Evolutionary conservation across 2,888 invertebrate species (phyloP).

Genomic region (Deilephila elpenor): DNA sequence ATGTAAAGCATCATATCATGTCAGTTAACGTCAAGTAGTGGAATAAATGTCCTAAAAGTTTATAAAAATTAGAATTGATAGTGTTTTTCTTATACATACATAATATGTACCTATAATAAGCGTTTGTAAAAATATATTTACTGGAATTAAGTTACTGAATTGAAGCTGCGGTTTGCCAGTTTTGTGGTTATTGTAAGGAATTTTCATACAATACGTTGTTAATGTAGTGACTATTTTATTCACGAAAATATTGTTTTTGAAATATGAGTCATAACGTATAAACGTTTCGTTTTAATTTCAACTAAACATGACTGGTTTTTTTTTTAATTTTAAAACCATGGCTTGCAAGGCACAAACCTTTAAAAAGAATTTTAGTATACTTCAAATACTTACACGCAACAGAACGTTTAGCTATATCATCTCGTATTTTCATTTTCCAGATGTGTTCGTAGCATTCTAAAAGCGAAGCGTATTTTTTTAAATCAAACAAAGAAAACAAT

Average conservation of each 20-base stretch:
- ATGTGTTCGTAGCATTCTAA: slow-evolving; percentile 62
- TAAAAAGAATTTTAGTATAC: too few relatives aligned
- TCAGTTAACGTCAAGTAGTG: too few relatives aligned
- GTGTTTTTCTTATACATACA: too few relatives aligned
- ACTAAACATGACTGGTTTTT: too few relatives aligned
- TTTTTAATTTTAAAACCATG: too few relatives aligned
- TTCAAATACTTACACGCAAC: slow-evolving; percentile 51
- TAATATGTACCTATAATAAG: too few relatives aligned
- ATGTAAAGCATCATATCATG: too few relatives aligned
- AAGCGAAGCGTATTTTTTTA: slow-evolving; percentile 35
- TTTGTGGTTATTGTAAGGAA: background rate
- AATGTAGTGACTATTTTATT: too few relatives aligned
- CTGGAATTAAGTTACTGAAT: background rate
- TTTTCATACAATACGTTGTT: background rate
- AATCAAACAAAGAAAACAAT: background rate
- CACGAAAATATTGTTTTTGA: background rate
- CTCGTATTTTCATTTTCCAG: slow-evolving; percentile 53
- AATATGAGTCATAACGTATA: background rate
- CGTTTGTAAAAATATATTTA: too few relatives aligned
- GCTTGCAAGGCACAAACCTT: too few relatives aligned
- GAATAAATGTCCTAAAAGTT: too few relatives aligned
- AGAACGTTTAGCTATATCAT: slow-evolving; percentile 41
- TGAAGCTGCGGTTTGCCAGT: background rate
- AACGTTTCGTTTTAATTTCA: background rate
- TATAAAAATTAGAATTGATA: too few relatives aligned